These are phyloP conservation scores for Pogona vitticeps DNA, from an alignment of 2,113 vertebrate genomes.

Conservation along the genomic window DNA sequence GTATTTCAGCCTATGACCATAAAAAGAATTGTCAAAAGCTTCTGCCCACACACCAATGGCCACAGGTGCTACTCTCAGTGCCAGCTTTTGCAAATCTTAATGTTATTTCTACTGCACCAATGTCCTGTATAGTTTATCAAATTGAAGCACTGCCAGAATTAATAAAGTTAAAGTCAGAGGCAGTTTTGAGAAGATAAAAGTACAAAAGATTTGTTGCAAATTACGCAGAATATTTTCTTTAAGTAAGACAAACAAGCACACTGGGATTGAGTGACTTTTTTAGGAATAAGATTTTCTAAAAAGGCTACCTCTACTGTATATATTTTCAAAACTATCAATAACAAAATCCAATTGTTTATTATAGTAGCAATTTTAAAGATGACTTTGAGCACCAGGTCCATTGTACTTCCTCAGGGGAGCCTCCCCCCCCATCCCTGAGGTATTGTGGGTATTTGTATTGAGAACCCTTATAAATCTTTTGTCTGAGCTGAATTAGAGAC, in stretches of 20 bases:
- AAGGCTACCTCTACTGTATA: conserved; percentile 5
- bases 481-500: conserved; percentile 74
- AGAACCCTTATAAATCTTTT: conserved; percentile 75
- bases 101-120: background rate
- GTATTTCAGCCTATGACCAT: background rate
- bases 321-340: conserved; percentile 38
- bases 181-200: background rate
- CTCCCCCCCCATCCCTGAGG: conserved; percentile 48
- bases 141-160: conserved; percentile 7
- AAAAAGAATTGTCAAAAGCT: background rate
- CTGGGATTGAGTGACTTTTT: conserved; percentile 27
- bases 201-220: background rate
- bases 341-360: conserved; percentile 59
- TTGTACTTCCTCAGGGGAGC: conserved; percentile 51
- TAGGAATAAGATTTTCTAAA: conserved; percentile 16
- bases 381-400: conserved; percentile 37
- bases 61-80: background rate
- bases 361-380: conserved; percentile 55
- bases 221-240: background rate
- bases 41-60: too few species aligned
- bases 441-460: conserved; percentile 71
- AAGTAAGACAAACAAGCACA: background rate
- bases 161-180: conserved; percentile 10
- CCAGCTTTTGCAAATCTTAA: background rate
- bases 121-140: background rate